Evolutionary conservation across 2,113 vertebrate genomes (phyloP).

Genomic region (Equus quagga): DNA sequence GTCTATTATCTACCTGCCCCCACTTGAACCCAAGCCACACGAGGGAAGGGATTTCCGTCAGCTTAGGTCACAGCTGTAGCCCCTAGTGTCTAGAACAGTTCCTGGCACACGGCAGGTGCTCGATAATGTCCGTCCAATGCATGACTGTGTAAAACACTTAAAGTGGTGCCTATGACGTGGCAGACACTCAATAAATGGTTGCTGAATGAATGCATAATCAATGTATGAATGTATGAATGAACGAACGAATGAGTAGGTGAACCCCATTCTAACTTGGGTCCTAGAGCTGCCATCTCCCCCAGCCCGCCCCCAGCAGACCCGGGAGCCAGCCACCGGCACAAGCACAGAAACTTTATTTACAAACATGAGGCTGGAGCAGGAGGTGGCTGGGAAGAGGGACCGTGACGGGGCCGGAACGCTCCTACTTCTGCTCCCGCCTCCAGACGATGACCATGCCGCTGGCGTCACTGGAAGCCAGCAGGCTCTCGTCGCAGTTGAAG

Average conservation of each 20-base stretch:
- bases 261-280: neutral
- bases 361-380: constrained; percentile 5
- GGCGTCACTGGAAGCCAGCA: constrained; percentile 95
- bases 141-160: neutral
- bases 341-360: constrained; percentile 77
- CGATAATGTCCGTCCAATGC: neutral
- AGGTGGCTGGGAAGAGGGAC: neutral
- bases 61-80: constrained; percentile 6
- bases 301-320: neutral
- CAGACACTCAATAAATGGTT: neutral
- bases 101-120: neutral
- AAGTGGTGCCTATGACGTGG: neutral
- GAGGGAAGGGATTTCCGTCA: neutral
- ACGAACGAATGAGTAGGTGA: neutral
- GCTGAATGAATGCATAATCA: neutral
- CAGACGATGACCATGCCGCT: constrained; percentile 97
- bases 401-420: neutral
- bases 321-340: constrained; percentile 24
- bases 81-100: neutral
- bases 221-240: neutral
- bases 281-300: neutral
- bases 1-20: neutral
- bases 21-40: neutral
- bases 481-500: constrained; percentile 98
- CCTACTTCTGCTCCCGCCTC: constrained; percentile 95